Evolutionary conservation across 1,140 invertebrate genomes (phyloP), one percentile per base, ranked within the genome.

Genomic region (Geopemphigus sp.): DNA sequence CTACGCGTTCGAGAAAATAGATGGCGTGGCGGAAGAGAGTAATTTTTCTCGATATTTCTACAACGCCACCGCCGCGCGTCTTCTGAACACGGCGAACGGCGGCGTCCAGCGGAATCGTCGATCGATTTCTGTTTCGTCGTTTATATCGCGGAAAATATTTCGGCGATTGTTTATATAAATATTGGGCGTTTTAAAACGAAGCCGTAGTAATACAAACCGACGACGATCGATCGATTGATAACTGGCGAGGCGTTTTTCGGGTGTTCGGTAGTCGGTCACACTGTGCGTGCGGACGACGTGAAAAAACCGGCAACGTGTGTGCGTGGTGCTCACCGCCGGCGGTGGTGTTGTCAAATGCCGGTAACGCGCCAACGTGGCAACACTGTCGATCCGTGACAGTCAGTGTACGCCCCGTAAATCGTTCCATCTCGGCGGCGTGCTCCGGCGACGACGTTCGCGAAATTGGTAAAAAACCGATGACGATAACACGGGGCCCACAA

Each of bases 261-360:
- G 10, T 24, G 15, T 32, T 54, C 22, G 45, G 45, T n/a, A 3
- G 15, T 45, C 50, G 68, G 68, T 53, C 70, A 73, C 70, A 73
- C 70, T 73, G 54, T 73, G 2, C 3, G 47, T 10, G 11, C 11
- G 8, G 32, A 39, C 32, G 32, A 39, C 32, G 32, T 39, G 32
- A 68, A 50, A 50, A 50, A 47, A 68, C n/a, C 47, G 68, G 68
- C 68, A 54, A 72, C 68, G 68, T 72, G 68, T 72, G 26, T 19
- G n/a, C n/a, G n/a, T n/a, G n/a, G n/a, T n/a, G n/a, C n/a, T n/a
- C n/a, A n/a, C 24, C 12, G 24, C 0, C 11, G 19, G 26, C 29
- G 32, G 17, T 24, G 10, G 68, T n/a, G n/a, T n/a, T n/a, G n/a
- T n/a, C 24, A n/a, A 54, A 54, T 47, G 68, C 47, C 68, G 24